Conservation (phyloP, 2,888 invertebrate genomes). For the Gibbula magus region DNA sequence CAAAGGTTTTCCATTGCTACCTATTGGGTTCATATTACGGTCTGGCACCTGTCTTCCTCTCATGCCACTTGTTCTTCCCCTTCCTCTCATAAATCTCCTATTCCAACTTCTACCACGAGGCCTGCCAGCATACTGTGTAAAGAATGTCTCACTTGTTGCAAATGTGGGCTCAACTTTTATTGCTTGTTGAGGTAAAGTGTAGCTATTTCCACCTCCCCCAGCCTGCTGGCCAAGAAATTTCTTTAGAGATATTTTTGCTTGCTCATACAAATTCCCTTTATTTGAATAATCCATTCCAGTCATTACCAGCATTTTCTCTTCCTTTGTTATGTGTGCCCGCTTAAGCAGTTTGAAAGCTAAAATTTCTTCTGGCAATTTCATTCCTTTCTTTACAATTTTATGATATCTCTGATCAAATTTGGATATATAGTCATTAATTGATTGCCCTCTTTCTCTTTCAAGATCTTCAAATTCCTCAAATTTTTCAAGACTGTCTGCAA, state of each 20-base stretch:
- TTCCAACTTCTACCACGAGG: not conserved
- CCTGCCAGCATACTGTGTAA: not conserved
- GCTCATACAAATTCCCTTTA: slow-evolving; percentile 15
- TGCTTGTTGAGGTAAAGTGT: not conserved
- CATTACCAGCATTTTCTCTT: slow-evolving; percentile 20
- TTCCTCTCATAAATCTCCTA: not conserved
- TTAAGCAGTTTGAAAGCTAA: not conserved
- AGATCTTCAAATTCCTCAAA: not conserved
- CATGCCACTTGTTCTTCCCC: not conserved
- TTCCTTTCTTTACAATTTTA: slow-evolving; percentile 17
- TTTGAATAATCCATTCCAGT: not conserved
- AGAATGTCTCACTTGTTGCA: not conserved
- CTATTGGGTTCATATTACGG: not conserved
- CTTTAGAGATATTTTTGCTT: slow-evolving; percentile 18
- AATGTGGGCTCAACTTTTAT: not conserved
- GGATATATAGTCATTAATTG: not conserved
- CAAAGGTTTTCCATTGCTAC: slow-evolving; percentile 14
- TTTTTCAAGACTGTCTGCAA: not conserved
- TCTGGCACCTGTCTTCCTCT: not conserved
- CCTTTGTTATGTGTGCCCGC: not conserved
- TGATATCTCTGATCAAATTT: slow-evolving; percentile 5
- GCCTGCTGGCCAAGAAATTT: slow-evolving; percentile 4
- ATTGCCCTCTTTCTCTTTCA: not conserved
- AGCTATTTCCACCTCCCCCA: not conserved
- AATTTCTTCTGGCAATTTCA: not conserved